phyloP scores from a whole-genome alignment of 1,140 invertebrate species.

The Bactericera cockerelli region DNA sequence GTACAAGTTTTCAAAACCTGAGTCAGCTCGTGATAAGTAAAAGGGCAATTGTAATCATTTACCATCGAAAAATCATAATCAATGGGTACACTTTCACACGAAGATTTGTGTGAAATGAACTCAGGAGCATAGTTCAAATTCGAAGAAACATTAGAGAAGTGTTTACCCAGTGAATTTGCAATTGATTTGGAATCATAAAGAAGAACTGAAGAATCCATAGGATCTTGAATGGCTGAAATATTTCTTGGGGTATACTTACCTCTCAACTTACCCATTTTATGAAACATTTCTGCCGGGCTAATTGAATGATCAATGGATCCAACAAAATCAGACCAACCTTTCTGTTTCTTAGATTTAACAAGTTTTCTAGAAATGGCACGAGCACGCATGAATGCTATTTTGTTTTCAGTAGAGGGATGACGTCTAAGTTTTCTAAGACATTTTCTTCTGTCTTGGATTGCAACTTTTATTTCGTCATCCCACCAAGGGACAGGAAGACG shows the following conservation, averaged over 20 bases:
- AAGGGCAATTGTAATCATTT: neutral
- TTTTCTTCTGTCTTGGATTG: neutral
- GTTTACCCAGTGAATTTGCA: neutral
- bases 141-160: neutral
- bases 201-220: neutral
- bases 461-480: neutral
- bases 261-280: neutral
- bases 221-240: neutral
- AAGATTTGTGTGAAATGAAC: neutral
- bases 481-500: neutral
- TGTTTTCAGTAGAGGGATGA: neutral
- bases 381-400: neutral
- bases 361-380: too few species aligned
- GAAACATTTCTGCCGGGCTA: neutral
- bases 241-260: neutral
- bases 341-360: neutral
- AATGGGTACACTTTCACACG: neutral
- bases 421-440: neutral
- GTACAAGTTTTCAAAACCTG: neutral
- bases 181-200: neutral
- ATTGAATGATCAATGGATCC: neutral
- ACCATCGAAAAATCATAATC: neutral
- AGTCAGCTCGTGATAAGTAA: neutral
- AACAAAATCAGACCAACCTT: neutral
- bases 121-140: neutral